A percentile compares a stretch with the other conserved stretches of the same genome.
These are phyloP conservation scores for Ornithorhynchus anatinus DNA, from an alignment of 2,113 vertebrate species.

Conservation along the genomic window DNA sequence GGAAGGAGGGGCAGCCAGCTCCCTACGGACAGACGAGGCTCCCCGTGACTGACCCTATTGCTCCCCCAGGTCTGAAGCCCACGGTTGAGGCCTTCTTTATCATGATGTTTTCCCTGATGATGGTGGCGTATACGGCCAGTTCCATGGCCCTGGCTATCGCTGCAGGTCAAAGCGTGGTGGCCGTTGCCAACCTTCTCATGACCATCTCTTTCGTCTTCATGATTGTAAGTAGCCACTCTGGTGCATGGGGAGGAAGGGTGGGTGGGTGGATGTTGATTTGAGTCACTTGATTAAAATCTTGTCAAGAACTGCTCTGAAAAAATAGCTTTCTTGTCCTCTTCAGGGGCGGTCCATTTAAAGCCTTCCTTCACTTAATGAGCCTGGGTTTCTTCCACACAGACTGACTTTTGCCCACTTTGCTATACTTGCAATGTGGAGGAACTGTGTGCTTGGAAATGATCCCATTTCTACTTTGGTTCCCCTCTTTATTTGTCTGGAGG, in stretches of 20 bases:
- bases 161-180: slow-evolving; percentile 82
- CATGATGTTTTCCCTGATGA: slow-evolving; percentile 81
- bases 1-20: too few species aligned
- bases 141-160: slow-evolving; percentile 89
- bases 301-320: not conserved
- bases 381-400: too few species aligned
- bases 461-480: too few species aligned
- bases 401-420: too few species aligned
- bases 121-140: slow-evolving; percentile 85
- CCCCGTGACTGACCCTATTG: too few species aligned
- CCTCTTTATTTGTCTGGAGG: too few species aligned
- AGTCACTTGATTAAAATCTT: not conserved
- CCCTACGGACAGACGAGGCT: too few species aligned
- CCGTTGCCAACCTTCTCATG: slow-evolving; percentile 86
- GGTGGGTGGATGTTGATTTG: not conserved
- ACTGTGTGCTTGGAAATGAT: too few species aligned
- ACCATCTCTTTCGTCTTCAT: slow-evolving; percentile 91
- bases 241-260: not conserved
- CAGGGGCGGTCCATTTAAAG: too few species aligned
- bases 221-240: slow-evolving; percentile 77
- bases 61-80: slow-evolving; percentile 78
- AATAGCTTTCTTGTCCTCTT: too few species aligned
- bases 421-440: too few species aligned
- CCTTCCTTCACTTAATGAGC: too few species aligned
- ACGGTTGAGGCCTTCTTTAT: slow-evolving; percentile 78